phyloP scores from a whole-genome alignment of 1,140 invertebrate genomes.

The Thalassaphorura encarpata region DNA sequence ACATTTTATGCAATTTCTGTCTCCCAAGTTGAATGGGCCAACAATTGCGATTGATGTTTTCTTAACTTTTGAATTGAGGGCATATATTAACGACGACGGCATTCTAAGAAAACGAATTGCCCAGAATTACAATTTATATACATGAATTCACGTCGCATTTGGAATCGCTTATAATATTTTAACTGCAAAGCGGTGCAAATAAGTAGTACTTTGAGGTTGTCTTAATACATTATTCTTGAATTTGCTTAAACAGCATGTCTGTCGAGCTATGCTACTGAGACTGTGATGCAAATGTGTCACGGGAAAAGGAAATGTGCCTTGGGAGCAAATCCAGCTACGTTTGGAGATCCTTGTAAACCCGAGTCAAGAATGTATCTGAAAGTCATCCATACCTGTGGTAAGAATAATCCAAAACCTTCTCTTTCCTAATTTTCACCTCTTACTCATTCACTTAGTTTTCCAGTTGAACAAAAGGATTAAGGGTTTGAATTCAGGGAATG shows the following conservation, averaged over 20 bases:
- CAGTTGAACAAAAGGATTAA: no score
- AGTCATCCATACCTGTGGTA: conserved; percentile 88
- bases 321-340: conserved; percentile 68
- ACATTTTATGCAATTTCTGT: no score
- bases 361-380: conserved; percentile 80
- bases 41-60: no score
- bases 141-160: no score
- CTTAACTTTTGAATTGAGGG: no score
- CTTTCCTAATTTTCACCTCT: neutral
- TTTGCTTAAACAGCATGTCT: conserved; percentile 85
- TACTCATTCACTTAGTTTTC: neutral
- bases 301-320: conserved; percentile 69
- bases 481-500: no score
- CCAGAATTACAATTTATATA: no score
- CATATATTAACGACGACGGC: no score
- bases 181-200: neutral
- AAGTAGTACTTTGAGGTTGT: neutral
- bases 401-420: conserved; percentile 41
- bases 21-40: no score
- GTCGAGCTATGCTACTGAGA: conserved; percentile 74
- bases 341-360: conserved; percentile 70
- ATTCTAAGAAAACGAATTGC: no score
- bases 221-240: conserved; percentile 21
- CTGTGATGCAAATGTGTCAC: conserved; percentile 79
- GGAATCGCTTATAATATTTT: no score